Percentiles rank a stretch among this genome's conserved stretches.
These are phyloP conservation scores for Protobothrops mucrosquamatus DNA, from an alignment of 2,113 vertebrate species.

Conservation along the genomic window DNA sequence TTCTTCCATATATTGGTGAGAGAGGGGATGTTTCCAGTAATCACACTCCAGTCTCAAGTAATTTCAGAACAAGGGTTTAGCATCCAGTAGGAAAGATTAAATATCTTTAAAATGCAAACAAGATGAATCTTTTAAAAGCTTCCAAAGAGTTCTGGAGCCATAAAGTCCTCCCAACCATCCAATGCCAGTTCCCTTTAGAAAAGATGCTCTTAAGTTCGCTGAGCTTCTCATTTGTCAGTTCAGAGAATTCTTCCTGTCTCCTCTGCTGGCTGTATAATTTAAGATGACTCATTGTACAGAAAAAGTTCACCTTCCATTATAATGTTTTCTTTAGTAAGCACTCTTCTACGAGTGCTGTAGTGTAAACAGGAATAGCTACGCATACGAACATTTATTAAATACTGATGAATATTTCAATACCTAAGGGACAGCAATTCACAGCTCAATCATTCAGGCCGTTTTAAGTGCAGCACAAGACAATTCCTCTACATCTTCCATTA, in stretches of 20 bases:
- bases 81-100: slow-evolving; percentile 61
- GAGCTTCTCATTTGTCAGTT: slow-evolving; percentile 66
- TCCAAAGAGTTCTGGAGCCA: slow-evolving; percentile 61
- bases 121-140: slow-evolving; percentile 71
- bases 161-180: slow-evolving; percentile 50
- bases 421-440: slow-evolving; percentile 79
- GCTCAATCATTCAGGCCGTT: slow-evolving; percentile 81
- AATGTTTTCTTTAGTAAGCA: slow-evolving; percentile 83
- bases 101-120: slow-evolving; percentile 68
- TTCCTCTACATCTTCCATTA: slow-evolving; percentile 83
- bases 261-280: slow-evolving; percentile 73
- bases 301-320: slow-evolving; percentile 82
- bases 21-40: slow-evolving; percentile 48
- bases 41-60: not conserved
- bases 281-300: slow-evolving; percentile 75
- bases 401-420: slow-evolving; percentile 86
- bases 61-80: slow-evolving; percentile 33
- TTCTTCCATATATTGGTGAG: not conserved
- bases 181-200: slow-evolving; percentile 59
- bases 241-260: slow-evolving; percentile 67
- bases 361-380: slow-evolving; percentile 80
- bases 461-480: slow-evolving; percentile 82
- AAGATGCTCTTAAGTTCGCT: slow-evolving; percentile 56
- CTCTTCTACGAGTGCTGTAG: slow-evolving; percentile 79
- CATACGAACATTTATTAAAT: slow-evolving; percentile 84